Evolutionary conservation across 2,888 invertebrate species (phyloP).

Genomic region (Empis stercorea): DNA sequence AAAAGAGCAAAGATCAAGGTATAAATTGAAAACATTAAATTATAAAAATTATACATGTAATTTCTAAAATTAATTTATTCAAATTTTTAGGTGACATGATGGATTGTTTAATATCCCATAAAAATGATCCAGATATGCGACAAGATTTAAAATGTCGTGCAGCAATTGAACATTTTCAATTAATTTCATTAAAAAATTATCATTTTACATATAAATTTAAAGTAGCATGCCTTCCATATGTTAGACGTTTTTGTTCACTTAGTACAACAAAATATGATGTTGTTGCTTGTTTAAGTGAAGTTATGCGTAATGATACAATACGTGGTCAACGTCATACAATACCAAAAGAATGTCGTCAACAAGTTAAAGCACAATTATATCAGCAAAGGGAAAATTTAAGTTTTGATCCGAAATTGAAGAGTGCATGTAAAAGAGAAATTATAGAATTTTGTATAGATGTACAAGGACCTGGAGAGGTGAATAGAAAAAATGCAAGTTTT

Average conservation of each 20-base stretch:
- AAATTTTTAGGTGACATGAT: conserved; percentile 56
- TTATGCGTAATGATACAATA: conserved; percentile 80
- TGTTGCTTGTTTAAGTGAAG: conserved; percentile 55
- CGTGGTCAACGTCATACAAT: conserved; percentile 62
- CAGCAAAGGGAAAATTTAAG: conserved; percentile 83
- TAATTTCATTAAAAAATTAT: conserved; percentile 85
- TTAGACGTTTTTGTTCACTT: conserved; percentile 52
- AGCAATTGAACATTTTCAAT: conserved; percentile 93
- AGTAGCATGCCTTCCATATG: conserved; percentile 78
- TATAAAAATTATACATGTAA: background rate
- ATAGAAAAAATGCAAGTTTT: conserved; percentile 35
- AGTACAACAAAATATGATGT: conserved; percentile 65
- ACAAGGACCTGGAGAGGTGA: conserved; percentile 47
- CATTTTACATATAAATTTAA: conserved; percentile 91
- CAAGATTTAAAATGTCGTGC: conserved; percentile 72
- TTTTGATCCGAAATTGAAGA: conserved; percentile 71
- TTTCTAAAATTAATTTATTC: background rate
- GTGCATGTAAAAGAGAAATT: conserved; percentile 71
- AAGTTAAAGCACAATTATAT: conserved; percentile 79
- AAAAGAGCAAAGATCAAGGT: conserved; percentile 58
- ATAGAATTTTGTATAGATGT: conserved; percentile 54
- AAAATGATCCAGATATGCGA: conserved; percentile 72
- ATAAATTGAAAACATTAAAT: background rate
- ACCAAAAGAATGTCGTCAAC: conserved; percentile 78
- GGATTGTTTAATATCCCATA: conserved; percentile 86